Evolutionary conservation across 2,888 invertebrate species (phyloP).

Genomic region (Diachrysia chrysitis): DNA sequence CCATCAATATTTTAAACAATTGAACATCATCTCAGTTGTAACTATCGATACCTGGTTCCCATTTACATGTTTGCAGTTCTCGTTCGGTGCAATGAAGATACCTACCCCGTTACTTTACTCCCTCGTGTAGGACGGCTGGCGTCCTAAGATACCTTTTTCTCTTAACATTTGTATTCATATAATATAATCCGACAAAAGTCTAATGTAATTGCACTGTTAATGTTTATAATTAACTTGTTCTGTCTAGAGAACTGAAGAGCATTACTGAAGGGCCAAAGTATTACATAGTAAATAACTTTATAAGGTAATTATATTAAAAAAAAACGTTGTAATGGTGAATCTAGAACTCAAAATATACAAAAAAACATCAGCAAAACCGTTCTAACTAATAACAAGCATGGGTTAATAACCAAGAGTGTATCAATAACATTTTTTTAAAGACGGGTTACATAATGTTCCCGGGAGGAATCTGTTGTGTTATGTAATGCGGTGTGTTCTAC

Average conservation of each 20-base stretch:
- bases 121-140: too few relatives aligned
- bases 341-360: too few relatives aligned
- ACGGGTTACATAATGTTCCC: constrained; percentile 14
- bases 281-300: not conserved
- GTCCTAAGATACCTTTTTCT: not conserved
- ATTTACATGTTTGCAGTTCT: constrained; percentile 25
- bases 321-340: not conserved
- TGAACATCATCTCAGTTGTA: not conserved
- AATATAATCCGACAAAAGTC: not conserved
- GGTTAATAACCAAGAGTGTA: constrained; percentile 9
- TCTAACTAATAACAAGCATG: not conserved
- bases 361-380: not conserved
- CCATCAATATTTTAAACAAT: not conserved
- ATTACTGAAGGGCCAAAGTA: not conserved
- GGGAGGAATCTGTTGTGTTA: constrained; percentile 21
- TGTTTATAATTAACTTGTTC: not conserved
- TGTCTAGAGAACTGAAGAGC: not conserved
- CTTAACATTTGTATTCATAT: not conserved
- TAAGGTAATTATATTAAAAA: not conserved
- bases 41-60: not conserved
- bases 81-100: constrained; percentile 8
- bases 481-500: constrained; percentile 28
- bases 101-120: not conserved
- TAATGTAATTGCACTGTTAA: not conserved
- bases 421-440: constrained; percentile 12